Conservation (phyloP, 2,113 vertebrate genomes). For the Collichthys lucidus region DNA sequence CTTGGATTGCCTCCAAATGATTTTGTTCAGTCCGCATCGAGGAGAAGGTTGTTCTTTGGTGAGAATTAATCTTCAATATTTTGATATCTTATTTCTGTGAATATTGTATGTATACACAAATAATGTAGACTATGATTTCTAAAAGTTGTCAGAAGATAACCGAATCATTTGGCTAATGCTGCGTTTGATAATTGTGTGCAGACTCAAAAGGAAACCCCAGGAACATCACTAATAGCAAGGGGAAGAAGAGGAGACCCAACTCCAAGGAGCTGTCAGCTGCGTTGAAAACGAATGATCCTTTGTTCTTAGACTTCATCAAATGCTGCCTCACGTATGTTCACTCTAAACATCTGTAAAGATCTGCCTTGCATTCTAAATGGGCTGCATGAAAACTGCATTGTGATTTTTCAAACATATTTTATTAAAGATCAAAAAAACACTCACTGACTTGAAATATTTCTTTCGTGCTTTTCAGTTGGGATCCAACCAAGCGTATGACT, state of each 20-base stretch:
- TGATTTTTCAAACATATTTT: neutral
- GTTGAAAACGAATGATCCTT: conserved; percentile 88
- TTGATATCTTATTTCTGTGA: neutral
- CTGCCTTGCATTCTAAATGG: neutral
- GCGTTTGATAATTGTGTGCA: conserved; percentile 64
- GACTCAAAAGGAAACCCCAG: conserved; percentile 94
- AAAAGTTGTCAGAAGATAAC: neutral
- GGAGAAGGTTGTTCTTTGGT: conserved; percentile 92
- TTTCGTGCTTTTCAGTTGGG: conserved; percentile 85
- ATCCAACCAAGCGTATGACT: conserved; percentile 92
- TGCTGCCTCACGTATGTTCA: conserved; percentile 88
- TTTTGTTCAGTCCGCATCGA: conserved; percentile 90
- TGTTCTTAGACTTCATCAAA: conserved; percentile 92
- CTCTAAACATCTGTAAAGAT: neutral
- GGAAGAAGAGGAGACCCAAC: conserved; percentile 88
- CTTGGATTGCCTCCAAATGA: conserved; percentile 90
- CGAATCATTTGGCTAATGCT: neutral
- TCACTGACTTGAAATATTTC: neutral
- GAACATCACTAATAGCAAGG: conserved; percentile 90
- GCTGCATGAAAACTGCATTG: too few species aligned
- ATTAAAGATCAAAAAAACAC: neutral
- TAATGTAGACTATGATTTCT: neutral
- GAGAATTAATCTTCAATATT: conserved; percentile 60
- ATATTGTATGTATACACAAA: neutral
- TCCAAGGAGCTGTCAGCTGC: conserved; percentile 89